Conservation (phyloP, 2,888 invertebrate genomes). For the Leptogaster cylindrica region DNA sequence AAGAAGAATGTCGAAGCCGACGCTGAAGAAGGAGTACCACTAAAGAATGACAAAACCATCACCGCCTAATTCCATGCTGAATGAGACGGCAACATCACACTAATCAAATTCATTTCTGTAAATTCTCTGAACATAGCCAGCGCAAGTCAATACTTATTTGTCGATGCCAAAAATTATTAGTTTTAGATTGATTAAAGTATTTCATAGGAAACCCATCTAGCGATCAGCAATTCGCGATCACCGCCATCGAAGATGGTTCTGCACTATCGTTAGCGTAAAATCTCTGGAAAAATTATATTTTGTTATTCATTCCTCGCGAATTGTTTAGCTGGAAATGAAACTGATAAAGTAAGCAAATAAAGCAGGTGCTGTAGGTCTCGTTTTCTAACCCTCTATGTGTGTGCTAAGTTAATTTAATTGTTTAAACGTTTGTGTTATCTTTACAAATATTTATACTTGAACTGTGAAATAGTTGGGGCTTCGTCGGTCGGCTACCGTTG, state of each 20-base stretch:
- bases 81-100: neutral
- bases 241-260: too few relatives aligned
- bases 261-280: too few relatives aligned
- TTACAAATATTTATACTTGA: slow-evolving; percentile 23
- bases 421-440: slow-evolving; percentile 15
- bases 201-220: neutral
- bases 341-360: slow-evolving; percentile 12
- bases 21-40: slow-evolving; percentile 60
- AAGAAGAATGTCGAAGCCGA: slow-evolving; percentile 50
- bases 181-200: neutral
- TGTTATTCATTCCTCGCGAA: slow-evolving; percentile 22
- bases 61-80: slow-evolving; percentile 14
- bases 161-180: slow-evolving; percentile 20
- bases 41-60: slow-evolving; percentile 52
- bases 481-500: neutral
- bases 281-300: slow-evolving; percentile 19
- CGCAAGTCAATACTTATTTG: slow-evolving; percentile 17
- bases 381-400: slow-evolving; percentile 4
- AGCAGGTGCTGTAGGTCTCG: slow-evolving; percentile 28
- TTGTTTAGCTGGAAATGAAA: slow-evolving; percentile 5
- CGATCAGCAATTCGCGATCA: too few relatives aligned
- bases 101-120: slow-evolving; percentile 22
- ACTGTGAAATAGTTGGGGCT: slow-evolving; percentile 23
- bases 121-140: slow-evolving; percentile 17
- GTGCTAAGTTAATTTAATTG: slow-evolving; percentile 2